These are phyloP conservation scores for Rambutsinella grinnellia DNA, from an alignment of 2,888 invertebrate species.

Conservation along the genomic window DNA sequence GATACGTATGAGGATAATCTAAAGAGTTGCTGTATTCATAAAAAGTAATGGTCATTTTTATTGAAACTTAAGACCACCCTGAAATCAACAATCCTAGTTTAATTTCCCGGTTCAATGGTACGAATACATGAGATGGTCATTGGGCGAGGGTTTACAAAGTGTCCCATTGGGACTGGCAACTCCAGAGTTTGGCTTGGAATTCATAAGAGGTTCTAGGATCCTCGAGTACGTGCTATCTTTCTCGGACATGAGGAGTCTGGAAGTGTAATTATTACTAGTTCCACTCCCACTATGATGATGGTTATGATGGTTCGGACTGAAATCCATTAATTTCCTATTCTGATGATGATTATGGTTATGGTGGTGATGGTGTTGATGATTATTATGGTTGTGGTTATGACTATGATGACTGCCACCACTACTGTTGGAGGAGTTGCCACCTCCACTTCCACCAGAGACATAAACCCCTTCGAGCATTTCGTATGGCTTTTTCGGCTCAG, in stretches of 20 bases:
- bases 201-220: constrained; percentile 63
- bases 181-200: constrained; percentile 48
- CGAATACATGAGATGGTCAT: constrained; percentile 63
- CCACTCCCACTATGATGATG: constrained; percentile 16
- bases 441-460: background rate
- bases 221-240: constrained; percentile 64
- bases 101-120: constrained; percentile 59
- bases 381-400: constrained; percentile 20
- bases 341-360: constrained; percentile 24
- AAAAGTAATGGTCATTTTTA: no score
- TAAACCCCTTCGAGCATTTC: constrained; percentile 58
- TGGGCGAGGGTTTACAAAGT: constrained; percentile 57
- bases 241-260: constrained; percentile 61
- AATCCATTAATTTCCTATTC: constrained; percentile 59
- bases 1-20: no score
- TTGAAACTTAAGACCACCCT: no score
- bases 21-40: no score
- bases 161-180: constrained; percentile 47
- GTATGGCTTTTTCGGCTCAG: constrained; percentile 61
- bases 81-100: no score
- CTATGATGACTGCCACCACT: constrained; percentile 8
- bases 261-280: constrained; percentile 53
- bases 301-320: constrained; percentile 49
- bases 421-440: constrained; percentile 1
- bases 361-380: constrained; percentile 23